Base-by-base conservation (phyloP, 2,797 vertebrate species). In the Falco peregrinus region DNA sequence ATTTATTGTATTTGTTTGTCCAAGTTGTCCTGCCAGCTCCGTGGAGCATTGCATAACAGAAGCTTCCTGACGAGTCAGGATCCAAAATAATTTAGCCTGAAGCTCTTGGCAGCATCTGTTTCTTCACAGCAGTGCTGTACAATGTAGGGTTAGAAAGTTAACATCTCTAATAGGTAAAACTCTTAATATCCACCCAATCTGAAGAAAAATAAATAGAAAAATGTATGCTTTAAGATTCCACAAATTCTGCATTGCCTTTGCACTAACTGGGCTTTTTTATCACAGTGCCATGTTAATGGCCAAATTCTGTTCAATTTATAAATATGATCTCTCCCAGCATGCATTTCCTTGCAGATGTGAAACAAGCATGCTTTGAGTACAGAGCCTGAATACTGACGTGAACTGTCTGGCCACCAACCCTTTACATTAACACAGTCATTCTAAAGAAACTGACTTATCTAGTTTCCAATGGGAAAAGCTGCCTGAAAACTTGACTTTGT, bases 1-100 rank as follows among this genome's bases (percentile, higher is more conserved):
- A 95, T 96, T 95, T 95, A 69, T 85, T 93, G 82, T 91, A 76
- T 94, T 94, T 83, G 28, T 39, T 93, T 88, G 77, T 82, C 51
- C 2, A 2, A 88, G 41, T 74, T 95, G 60, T 95, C 73, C 83
- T 96, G 87, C 96, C 95, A 96, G 73, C 41, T 92, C 81, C 5
- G 1, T 90, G 74, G 60, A 97, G 81, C 93, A 83, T 95, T 95
- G 91, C 84, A 92, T 69, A 97, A 95, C 85, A 96, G 93, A 96
- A 95, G 60, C 47, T 87, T 95, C 70, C 73, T 93, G 90, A 93
- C 9, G 16, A 95, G 51, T 82, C 86, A 76, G 54, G 67, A 93
- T 95, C 74, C 96, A 95, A 95, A 97, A 87, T 81, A 93, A 93
- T 97, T 94, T 93, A 81, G 68, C 92, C 79, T 90, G 86, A 88